A percentile compares a stretch with the other conserved stretches of the same genome.
phyloP scores from a whole-genome alignment of 1,140 invertebrate species.

The Pristionchus pacificus region DNA sequence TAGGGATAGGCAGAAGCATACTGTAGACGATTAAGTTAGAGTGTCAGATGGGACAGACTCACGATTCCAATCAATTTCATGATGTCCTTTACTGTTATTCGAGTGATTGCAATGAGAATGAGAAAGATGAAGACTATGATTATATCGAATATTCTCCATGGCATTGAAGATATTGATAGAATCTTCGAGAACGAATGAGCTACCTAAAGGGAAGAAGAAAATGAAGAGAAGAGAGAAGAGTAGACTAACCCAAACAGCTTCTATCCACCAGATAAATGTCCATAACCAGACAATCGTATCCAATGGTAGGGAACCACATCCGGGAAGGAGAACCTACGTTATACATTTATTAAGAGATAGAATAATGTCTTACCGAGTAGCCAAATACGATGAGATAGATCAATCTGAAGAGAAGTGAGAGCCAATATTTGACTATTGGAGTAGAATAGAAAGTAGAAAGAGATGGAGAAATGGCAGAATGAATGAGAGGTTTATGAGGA shows the following conservation, averaged over 20 bases:
- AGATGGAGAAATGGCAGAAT: constrained; percentile 20
- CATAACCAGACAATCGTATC: constrained; percentile 48
- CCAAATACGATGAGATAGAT: constrained; percentile 45
- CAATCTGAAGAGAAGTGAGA: constrained; percentile 48
- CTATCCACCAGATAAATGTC: constrained; percentile 47
- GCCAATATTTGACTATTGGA: constrained; percentile 54
- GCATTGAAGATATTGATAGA: constrained; percentile 16
- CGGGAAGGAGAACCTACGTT: constrained; percentile 42
- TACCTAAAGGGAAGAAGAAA: constrained; percentile 32
- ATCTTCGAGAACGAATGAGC: background rate
- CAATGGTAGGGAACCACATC: constrained; percentile 38
- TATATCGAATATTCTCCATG: constrained; percentile 31
- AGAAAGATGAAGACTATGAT: constrained; percentile 25
- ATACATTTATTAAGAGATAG: background rate
- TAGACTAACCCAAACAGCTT: constrained; percentile 42
- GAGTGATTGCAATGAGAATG: constrained; percentile 20
- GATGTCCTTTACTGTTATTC: constrained; percentile 6
- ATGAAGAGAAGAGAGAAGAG: too few species aligned
- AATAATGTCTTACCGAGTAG: constrained; percentile 34
- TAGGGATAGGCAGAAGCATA: constrained; percentile 28
- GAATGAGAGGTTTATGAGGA: background rate
- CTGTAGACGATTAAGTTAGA: background rate
- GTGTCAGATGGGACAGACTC: background rate
- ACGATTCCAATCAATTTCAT: background rate
- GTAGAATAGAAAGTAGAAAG: constrained; percentile 44